Evolutionary conservation across 1,140 invertebrate species (phyloP), one percentile per base, ranked within the genome.

Genomic region (Steinernema feltiae): DNA sequence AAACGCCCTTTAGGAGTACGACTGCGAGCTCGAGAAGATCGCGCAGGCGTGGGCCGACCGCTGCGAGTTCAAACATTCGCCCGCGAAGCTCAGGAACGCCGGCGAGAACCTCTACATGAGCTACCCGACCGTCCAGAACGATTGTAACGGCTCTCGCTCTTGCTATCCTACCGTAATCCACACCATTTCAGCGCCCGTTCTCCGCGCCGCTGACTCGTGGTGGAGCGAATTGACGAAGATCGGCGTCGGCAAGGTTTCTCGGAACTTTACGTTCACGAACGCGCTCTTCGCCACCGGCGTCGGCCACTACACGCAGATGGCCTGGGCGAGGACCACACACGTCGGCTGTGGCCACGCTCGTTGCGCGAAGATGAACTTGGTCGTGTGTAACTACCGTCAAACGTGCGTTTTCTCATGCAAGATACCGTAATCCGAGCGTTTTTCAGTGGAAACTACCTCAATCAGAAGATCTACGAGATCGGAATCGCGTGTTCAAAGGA

Each of bases 301-400:
- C 53, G 53, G 53, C 24, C 53, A 63, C 24, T 63, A 63, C 53
- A 63, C 53, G 15, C 53, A 63, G 53, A 63, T 63, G 53, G 53
- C 53, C 12, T 63, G 53, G 53, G 53, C 53, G 12, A 63, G 24
- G 24, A 63, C 53, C 24, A 63, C 53, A 15, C 7, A 63, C 2
- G 3, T 63, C 12, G 53, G 53, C 12, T 63, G 53, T 63, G 53
- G 53, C 53, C 53, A 63, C 12, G 53, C 53, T 21, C 7, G 24
- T 7, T 63, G 53, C 24, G 7, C 53, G 2, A 63, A 63, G 15
- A 63, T 63, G 53, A 63, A 63, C 53, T 21, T 63, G 12, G 24
- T 63, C 24, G 53, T 63, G 53, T 63, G 53, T 21, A 63, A 63
- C 53, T 63, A 63, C 24, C 53, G 53, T 63, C 15, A 63, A 27